Evolutionary conservation across 2,888 invertebrate genomes (phyloP).

Genomic region (Drosophila neonasuta): DNA sequence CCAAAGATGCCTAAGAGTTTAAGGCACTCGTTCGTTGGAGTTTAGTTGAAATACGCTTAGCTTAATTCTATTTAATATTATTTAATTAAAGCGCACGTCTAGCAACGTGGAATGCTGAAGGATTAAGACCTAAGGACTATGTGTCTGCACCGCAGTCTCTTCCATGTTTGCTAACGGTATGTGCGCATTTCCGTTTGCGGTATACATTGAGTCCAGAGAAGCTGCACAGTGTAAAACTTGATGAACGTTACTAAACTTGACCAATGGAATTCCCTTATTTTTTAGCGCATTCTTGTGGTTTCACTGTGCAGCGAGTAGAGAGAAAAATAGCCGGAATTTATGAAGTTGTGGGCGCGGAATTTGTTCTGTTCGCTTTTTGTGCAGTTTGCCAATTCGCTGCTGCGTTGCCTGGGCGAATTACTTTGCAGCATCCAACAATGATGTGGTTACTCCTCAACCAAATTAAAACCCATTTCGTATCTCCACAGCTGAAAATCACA

Average conservation of each 20-base stretch:
- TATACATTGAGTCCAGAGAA: constrained; percentile 39
- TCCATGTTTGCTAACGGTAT: constrained; percentile 55
- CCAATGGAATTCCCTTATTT: background rate
- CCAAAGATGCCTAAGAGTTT: background rate
- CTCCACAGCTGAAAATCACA: constrained; percentile 16
- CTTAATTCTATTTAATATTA: constrained; percentile 57
- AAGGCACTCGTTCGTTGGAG: constrained; percentile 1
- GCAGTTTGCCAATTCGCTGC: constrained; percentile 47
- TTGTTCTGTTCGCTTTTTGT: constrained; percentile 28
- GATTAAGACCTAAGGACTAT: background rate
- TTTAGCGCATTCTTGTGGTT: background rate
- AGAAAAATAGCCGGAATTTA: constrained; percentile 45
- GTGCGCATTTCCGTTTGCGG: constrained; percentile 71
- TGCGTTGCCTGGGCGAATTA: constrained; percentile 51
- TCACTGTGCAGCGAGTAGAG: constrained; percentile 20
- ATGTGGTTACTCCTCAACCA: constrained; percentile 25
- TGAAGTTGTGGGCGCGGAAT: constrained; percentile 39
- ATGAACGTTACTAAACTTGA: background rate
- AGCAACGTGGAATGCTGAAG: constrained; percentile 1
- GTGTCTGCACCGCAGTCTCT: background rate
- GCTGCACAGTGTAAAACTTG: constrained; percentile 34
- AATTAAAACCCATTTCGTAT: background rate
- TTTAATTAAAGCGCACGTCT: constrained; percentile 63
- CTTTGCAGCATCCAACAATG: constrained; percentile 51
- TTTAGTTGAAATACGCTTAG: constrained; percentile 22